Base-by-base conservation (phyloP, 2,113 vertebrate species). In the Melanerpes formicivorus region DNA sequence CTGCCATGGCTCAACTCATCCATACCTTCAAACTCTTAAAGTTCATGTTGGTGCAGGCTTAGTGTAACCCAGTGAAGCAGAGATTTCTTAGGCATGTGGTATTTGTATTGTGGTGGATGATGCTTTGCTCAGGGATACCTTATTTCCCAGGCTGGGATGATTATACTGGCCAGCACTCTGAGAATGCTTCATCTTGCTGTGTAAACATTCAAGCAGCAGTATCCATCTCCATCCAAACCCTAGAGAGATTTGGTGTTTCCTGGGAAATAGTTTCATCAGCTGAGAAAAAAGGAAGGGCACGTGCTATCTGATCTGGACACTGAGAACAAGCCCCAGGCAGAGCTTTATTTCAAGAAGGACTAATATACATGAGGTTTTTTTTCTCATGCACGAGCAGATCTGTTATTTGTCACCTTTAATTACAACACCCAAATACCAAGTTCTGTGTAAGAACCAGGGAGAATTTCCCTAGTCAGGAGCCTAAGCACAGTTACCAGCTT, bases 91-190 rank as follows among this genome's bases (percentile, higher is more conserved):
- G 34, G 55, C 18, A 29, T 0, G 0, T 2, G 1, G 17, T 2
- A 4, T 46, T 46, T 5, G 1, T 54, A 0, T 69, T 15, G 40
- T 40, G 66, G 32, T 37, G 40, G 44, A 30, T 26, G 25, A 37
- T 50, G 54, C 64, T 66, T 40, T 66, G 59, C 70, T 60, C 23
- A 76, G 37, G 37, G 65, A 5, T 25, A 13, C 12, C 14, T 44
- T 5, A 0, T 66, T 62, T 80, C 34, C 29, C 48, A 29, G 25
- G 29, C 12, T 2, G 4, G 55, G 29, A 27, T 42, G 32, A 14
- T 58, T 19, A 34, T 0, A 0, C 14, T 0, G 0, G 15, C 12
- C 32, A n/a, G 1, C 1, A 1, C 81, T 50, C 17, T 22, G 8
- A 48, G 22, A 27, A 25, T 63, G 8, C 48, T 44, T 62, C 65